phyloP scores from a whole-genome alignment of 2,888 invertebrate species.

The Andrena praecox region DNA sequence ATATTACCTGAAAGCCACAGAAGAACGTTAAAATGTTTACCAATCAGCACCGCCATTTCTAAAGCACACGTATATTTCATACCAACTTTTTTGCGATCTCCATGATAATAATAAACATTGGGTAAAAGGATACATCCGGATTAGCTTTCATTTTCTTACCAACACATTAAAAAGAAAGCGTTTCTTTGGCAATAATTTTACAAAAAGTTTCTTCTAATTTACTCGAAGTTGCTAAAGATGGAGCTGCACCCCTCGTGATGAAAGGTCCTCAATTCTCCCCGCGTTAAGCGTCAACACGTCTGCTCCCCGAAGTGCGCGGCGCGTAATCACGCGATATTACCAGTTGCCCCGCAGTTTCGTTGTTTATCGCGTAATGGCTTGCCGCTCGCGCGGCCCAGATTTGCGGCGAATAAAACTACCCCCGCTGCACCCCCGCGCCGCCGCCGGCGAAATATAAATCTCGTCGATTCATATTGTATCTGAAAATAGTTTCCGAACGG shows the following conservation, averaged over 20 bases:
- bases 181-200: no score
- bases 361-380: constrained; percentile 17
- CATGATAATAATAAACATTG: no score
- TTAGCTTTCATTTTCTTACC: no score
- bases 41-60: no score
- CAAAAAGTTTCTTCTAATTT: no score
- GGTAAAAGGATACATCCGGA: no score
- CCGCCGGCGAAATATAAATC: constrained; percentile 13
- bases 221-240: no score
- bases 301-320: neutral
- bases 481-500: constrained; percentile 19
- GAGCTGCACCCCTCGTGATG: neutral
- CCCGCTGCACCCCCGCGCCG: neutral
- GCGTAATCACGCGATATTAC: constrained; percentile 1
- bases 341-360: constrained; percentile 3
- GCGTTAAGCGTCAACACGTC: neutral
- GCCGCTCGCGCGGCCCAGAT: neutral
- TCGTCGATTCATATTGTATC: constrained; percentile 25
- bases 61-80: no score
- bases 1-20: no score
- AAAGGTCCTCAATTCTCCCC: neutral
- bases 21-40: no score
- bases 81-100: no score
- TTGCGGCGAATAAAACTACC: constrained; percentile 21
- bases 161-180: no score